Evolutionary conservation across 2,113 vertebrate genomes (phyloP).

Genomic region (Orthonyx spaldingii): DNA sequence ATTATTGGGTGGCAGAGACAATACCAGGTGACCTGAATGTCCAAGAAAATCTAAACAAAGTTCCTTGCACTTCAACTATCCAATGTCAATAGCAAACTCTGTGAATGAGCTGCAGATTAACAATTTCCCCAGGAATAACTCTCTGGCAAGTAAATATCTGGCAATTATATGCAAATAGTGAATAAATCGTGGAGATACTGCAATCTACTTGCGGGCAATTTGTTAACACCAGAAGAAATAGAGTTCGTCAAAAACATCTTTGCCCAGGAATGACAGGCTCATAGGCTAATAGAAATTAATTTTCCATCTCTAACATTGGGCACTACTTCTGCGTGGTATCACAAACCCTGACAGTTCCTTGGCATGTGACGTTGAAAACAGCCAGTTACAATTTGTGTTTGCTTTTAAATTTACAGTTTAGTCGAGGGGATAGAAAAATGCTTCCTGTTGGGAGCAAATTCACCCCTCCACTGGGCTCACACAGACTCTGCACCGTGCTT

Average conservation of each 20-base stretch:
- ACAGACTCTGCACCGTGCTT: not conserved
- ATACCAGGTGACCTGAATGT: not conserved
- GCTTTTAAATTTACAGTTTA: constrained; percentile 7
- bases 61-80: not conserved
- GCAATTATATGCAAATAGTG: not conserved
- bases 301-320: constrained; percentile 17
- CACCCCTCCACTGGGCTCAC: not conserved
- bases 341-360: constrained; percentile 11
- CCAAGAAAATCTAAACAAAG: not conserved
- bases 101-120: not conserved
- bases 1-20: not conserved
- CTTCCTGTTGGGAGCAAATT: not conserved
- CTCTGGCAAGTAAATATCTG: constrained; percentile 33
- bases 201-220: not conserved
- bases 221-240: constrained; percentile 11
- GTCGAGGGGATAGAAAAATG: not conserved
- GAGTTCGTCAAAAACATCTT: not conserved
- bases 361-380: not conserved
- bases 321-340: not conserved
- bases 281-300: constrained; percentile 21
- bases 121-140: constrained; percentile 10
- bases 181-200: not conserved
- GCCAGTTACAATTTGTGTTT: not conserved
- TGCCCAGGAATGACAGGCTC: not conserved
- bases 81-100: not conserved